Base-by-base conservation (phyloP, 2,797 vertebrate genomes). In the Coranthus polyacanthus region DNA sequence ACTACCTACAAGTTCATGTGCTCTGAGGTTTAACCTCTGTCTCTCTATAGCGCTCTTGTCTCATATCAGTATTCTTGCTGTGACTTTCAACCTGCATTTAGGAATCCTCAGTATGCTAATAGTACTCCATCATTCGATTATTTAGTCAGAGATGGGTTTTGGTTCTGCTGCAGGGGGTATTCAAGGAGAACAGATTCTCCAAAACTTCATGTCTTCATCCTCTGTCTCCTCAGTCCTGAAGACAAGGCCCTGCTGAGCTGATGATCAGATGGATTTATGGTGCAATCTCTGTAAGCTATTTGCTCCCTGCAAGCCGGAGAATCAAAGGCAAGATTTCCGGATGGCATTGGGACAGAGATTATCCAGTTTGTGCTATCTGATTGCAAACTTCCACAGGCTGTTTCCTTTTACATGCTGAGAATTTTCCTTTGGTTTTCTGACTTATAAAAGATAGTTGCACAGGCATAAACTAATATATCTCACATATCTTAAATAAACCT, bases 301-400 rank as follows among this genome's bases (percentile, higher is more conserved):
- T 88, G 88, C 88, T 92, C 90, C 72, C 84, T 87, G 79, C 61
- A 59, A 88, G 75, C 74, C 47, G 53, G 70, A 72, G 78, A 91
- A 92, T 90, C 86, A 93, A 92, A 92, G 90, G 82, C 69, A 87
- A 92, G 86, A 89, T 90, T 90, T 93, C 89, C 88, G 87, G 88
- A 91, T 83, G 73, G 90, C 83, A 87, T 79, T 67, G 84, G 86
- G 84, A 85, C 79, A 79, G 88, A 91, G 91, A 94, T 92, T 92
- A 94, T 88, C 83, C 84, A 85, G 84, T 89, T 91, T 90, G 85
- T 88, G 78, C 81, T 81, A 88, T 92, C 90, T 90, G 92, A 92
- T 94, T 93, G 81, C 92, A 90, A 89, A 93, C 82, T 83, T 88
- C 90, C 86, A 91, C 60, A 32, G 81, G 83, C 88, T 87, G 81